Base-by-base conservation (phyloP, 92 coral and sea anemone species). In the Parazoanthus darwini region DNA sequence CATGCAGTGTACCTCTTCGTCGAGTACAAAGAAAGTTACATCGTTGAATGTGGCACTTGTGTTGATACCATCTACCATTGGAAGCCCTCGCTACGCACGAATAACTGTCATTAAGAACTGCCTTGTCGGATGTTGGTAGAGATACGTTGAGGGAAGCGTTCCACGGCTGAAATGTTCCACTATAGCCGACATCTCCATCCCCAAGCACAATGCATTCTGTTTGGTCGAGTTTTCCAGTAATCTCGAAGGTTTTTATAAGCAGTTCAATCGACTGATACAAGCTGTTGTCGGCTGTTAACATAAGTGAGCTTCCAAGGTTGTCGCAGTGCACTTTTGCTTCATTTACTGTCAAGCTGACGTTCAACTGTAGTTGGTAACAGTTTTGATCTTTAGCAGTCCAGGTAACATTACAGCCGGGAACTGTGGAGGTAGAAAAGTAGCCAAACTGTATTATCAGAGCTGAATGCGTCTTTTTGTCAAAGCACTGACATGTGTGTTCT, bases 351-450 rank as follows among this genome's bases (percentile, higher is more conserved):
- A 79, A 26, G 35, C 80, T 88, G 75, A n/a, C 22, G 48, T 87
- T 89, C 13, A 89, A 9, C 38, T 44, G 73, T 81, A 94, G 80
- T 11, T 79, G 89, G 74, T 88, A 89, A 87, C 97, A 94, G 42
- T 66, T 59, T 68, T 88, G 54, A 23, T 75, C 82, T 9, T 79
- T 89, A 25, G 93, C 91, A 72, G 91, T 88, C 97, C 97, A 94
- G 6, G 56, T 87, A n/a, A 59, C 58, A 13, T 86, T 90, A 51
- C 97, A 94, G 44, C 97, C 97, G 77, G 92, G 81, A 76, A 84
- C 93, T 88, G 33, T 6, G 18, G 50, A 39, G 66, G 22, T 9
- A 63, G 78, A 66, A 46, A 14, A 35, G 25, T 38, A 43, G 22
- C 23, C 68, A 46, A 23, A 29, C 25, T 13, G 18, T 25, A 5